Base-by-base conservation (phyloP, 2,888 invertebrate genomes). In the Notodonta dromedarius region DNA sequence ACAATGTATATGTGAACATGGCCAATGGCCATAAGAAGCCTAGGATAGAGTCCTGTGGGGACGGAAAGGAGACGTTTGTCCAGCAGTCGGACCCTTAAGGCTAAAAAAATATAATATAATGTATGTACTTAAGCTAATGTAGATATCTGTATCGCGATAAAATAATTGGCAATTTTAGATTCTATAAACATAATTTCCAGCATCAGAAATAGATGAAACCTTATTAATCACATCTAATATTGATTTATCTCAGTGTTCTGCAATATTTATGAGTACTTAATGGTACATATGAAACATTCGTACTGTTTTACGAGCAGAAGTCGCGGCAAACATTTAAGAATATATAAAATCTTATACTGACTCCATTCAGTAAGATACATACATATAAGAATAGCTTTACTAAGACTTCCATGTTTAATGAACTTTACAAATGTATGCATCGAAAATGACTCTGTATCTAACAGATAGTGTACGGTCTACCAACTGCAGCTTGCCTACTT, bases 221-320 rank as follows among this genome's bases (percentile, higher is more conserved):
- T 13, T 52, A 52, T 32, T 24, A 35, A 24, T 52, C 52, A 16
- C 35, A 32, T 52, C 9, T 32, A 52, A 52, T 52, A 52, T 52
- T 52, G 52, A 52, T 52, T 52, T 35, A 52, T 52, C 11, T 52
- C 11, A 52, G 52, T 13, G 52, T 5, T 32, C 9, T 9, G 4
- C 32, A 8, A 32, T 52, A 52, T 52, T 52, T 52, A 52, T 32
- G 52, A 35, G 52, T 52, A 52, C 52, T 32, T 32, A 16, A 9
- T 50, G 46, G 46, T 46, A 46, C 24, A 24, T 46, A 13, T 5
- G 46, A 46, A 13, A 46, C 46, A 46, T 46, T n/a, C 46, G n/a
- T 13, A 46, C n/a, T 46, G 46, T 46, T 46, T n/a, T 46, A 46
- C n/a, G 46, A 46, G 46, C 46, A 46, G 13, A 5, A 13, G 13